A percentile compares a stretch with the other conserved stretches of the same genome.
These are phyloP conservation scores for Schlechtendalia chinensis DNA, from an alignment of 1,140 invertebrate species.

Conservation along the genomic window DNA sequence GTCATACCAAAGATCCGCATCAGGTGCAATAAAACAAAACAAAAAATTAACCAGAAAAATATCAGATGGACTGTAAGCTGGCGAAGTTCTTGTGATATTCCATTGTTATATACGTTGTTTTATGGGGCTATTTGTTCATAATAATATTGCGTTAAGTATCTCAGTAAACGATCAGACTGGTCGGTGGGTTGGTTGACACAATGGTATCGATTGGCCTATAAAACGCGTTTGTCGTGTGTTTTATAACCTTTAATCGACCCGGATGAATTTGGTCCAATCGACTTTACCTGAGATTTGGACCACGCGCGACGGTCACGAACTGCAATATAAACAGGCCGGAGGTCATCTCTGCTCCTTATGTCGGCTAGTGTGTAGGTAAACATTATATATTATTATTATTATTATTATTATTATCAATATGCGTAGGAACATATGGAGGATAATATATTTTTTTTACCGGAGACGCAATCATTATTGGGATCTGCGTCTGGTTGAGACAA, in stretches of 20 bases:
- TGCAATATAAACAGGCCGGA: slow-evolving; percentile 12
- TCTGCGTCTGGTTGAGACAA: background rate
- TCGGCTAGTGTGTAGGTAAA: background rate
- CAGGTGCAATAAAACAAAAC: background rate
- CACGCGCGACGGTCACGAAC: slow-evolving; percentile 36
- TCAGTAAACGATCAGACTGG: slow-evolving; percentile 21
- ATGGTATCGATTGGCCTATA: slow-evolving; percentile 48
- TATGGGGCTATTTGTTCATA: slow-evolving; percentile 44
- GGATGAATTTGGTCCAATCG: slow-evolving; percentile 38
- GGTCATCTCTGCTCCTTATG: slow-evolving; percentile 20
- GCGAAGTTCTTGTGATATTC: slow-evolving; percentile 14
- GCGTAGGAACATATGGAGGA: background rate
- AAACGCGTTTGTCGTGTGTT: slow-evolving; percentile 44
- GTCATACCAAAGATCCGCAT: slow-evolving; percentile 19
- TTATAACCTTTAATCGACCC: slow-evolving; percentile 44
- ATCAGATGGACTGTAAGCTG: slow-evolving; percentile 11
- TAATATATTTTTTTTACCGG: background rate
- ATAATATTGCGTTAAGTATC: slow-evolving; percentile 36
- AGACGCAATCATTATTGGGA: slow-evolving; percentile 10
- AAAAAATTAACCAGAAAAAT: slow-evolving; percentile 15
- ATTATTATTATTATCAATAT: slow-evolving; percentile 12
- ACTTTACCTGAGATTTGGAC: slow-evolving; percentile 21
- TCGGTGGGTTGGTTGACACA: slow-evolving; percentile 38
- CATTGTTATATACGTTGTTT: slow-evolving; percentile 38
- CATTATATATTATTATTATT: no score